These are phyloP conservation scores for Physella acuta DNA, from an alignment of 1,140 invertebrate species.

Conservation along the genomic window DNA sequence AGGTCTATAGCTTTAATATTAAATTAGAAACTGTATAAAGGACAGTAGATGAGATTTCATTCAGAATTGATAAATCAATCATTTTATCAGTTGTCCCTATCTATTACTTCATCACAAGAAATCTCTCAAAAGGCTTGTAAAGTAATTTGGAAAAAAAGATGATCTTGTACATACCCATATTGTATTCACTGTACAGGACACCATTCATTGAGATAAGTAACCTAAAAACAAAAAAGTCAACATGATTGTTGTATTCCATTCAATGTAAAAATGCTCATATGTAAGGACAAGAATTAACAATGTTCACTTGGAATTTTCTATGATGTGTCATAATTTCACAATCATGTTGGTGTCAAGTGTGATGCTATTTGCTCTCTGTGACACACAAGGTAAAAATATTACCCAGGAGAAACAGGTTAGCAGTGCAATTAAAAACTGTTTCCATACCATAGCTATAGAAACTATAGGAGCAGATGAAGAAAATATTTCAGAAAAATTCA, in stretches of 20 bases:
- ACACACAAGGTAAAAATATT: no score
- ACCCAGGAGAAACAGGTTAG: no score
- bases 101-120: slow-evolving; percentile 17
- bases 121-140: background rate
- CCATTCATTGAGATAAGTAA: background rate
- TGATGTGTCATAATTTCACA: no score
- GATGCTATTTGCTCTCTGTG: no score
- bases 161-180: background rate
- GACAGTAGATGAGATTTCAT: background rate
- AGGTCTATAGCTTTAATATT: background rate
- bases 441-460: no score
- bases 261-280: background rate
- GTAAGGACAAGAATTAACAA: background rate
- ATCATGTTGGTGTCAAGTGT: no score
- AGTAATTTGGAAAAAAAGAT: background rate
- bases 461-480: no score
- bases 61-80: slow-evolving; percentile 23
- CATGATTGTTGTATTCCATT: background rate
- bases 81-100: slow-evolving; percentile 25
- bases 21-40: no score
- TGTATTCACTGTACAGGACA: background rate
- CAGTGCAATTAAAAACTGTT: no score
- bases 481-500: no score
- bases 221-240: background rate
- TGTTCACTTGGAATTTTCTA: no score